Base-by-base conservation (phyloP, 2,797 vertebrate species). In the Aselliscus stoliczkanus region DNA sequence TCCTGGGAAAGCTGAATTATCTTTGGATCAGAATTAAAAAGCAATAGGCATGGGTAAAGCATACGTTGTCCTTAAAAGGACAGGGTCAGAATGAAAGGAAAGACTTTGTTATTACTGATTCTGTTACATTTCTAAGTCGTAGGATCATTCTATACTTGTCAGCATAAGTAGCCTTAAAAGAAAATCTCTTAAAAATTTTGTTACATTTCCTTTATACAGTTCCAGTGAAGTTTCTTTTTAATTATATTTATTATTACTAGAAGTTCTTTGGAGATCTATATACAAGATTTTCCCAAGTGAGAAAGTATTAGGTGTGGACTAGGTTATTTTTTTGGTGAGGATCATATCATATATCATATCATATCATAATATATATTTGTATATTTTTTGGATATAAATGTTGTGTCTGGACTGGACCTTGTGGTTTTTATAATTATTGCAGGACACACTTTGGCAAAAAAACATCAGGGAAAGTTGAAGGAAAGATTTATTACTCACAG, bases 21-120 rank as follows among this genome's bases (percentile, higher is more conserved):
- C 39, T 82, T 84, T 47, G 58, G 76, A 79, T 50, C 13, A 60
- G 77, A 91, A 62, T 79, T 83, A 91, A 76, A 92, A 96, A 65
- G 54, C 54, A 90, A 50, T 0, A 86, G 67, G 56, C 44, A 52
- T 12, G 37, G 65, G 44, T 29, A 83, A 91, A 73, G 29, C 31
- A n/a, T 29, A 81, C 29, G 44, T 94, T 23, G 83, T 65, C 23
- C 12, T 94, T 86, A 52, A 25, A 76, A 96, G 39, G 54, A 79
- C 31, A 82, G 6, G 7, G 17, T 62, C 13, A 67, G 64, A 60
- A 44, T 42, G 39, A 76, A 93, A 93, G 75, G 25, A 62, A 80
- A 91, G 13, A 2, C 31, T 82, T 75, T 70, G 44, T 56, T 42
- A 20, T 58, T 39, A 90, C 34, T 37, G 37, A 42, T 23, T 27